Evolutionary conservation across 2,797 vertebrate species (phyloP).

Genomic region (Sebastolobus altivelis): DNA sequence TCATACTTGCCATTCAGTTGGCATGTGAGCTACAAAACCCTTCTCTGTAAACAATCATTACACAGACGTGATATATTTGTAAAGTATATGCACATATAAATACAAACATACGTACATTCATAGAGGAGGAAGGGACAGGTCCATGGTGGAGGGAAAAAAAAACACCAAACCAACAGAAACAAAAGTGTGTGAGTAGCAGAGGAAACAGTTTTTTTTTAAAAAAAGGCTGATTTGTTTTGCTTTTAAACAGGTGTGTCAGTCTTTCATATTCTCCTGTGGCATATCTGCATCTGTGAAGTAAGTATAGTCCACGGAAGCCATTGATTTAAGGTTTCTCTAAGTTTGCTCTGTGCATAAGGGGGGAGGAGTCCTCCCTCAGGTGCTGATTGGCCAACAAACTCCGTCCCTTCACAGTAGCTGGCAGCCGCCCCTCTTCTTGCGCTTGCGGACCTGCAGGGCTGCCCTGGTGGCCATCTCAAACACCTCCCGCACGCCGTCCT

Average conservation of each 20-base stretch:
- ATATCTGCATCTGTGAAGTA: slow-evolving; percentile 68
- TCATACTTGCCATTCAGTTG: slow-evolving; percentile 1
- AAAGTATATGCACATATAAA: slow-evolving; percentile 80
- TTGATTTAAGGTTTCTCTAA: slow-evolving; percentile 71
- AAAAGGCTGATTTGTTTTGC: slow-evolving; percentile 73
- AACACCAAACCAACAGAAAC: slow-evolving; percentile 45
- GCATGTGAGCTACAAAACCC: slow-evolving; percentile 10
- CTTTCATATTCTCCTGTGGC: slow-evolving; percentile 69
- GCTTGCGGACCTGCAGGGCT: slow-evolving; percentile 95
- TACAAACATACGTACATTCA: slow-evolving; percentile 78
- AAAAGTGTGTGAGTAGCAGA: slow-evolving; percentile 62
- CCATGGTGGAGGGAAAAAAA: slow-evolving; percentile 57
- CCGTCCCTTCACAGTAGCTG: slow-evolving; percentile 87
- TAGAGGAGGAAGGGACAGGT: slow-evolving; percentile 46
- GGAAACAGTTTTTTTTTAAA: slow-evolving; percentile 27
- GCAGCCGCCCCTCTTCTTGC: slow-evolving; percentile 91
- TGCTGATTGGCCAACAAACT: slow-evolving; percentile 38
- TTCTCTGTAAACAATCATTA: slow-evolving; percentile 71
- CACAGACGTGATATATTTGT: slow-evolving; percentile 66
- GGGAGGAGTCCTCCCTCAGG: slow-evolving; percentile 31
- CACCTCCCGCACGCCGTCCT: slow-evolving; percentile 96
- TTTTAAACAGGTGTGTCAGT: slow-evolving; percentile 80
- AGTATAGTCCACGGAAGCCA: slow-evolving; percentile 78
- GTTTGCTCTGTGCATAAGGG: slow-evolving; percentile 44
- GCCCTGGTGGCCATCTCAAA: slow-evolving; percentile 98